Base-by-base conservation (phyloP, 2,797 vertebrate genomes). In the Lepidocolaptes lacrymiger region DNA sequence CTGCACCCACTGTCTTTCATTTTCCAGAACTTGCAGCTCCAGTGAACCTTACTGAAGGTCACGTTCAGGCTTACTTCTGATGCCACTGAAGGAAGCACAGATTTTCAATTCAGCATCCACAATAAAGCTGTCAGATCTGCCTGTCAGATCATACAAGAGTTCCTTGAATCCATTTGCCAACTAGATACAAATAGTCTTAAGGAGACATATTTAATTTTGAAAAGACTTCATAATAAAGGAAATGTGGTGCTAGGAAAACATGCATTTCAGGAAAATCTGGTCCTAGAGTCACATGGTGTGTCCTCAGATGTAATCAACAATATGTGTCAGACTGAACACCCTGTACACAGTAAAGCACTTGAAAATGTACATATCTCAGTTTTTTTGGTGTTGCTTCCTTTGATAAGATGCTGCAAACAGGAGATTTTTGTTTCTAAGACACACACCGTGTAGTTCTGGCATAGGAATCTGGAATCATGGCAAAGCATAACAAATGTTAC, bases 401-500 rank as follows among this genome's bases (percentile, higher is more conserved):
- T 2, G 4, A 39, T 27, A 71, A 72, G 37, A 58, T 46, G 28
- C 37, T 79, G 71, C 24, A 76, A 79, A 84, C 12, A 67, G 28
- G 58, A 95, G 83, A 89, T 66, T 84, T 91, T 58, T 20, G 20
- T 64, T 94, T 79, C 76, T 76, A 67, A 54, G 20, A 69, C 39
- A 49, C n/a, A 66, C 28, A 61, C 20, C 0, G 0, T 14, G 0
- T 56, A 75, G 39, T 10, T 84, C 62, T 81, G 63, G 69, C 72
- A 32, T 19, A 76, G 48, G 49, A 93, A 89, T 85, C 34, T 91
- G 87, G 93, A 89, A 84, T 28, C 5, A 0, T 13, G 58, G 86
- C 85, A 85, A 83, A 88, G 21, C 54, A 9, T 11, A 93, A 41
- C 58, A 93, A 95, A 91, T 73, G 55, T 64, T 94, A 52, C 36